Conservation (phyloP, 2,797 vertebrate species). For the Cercopithecus mitis region DNA sequence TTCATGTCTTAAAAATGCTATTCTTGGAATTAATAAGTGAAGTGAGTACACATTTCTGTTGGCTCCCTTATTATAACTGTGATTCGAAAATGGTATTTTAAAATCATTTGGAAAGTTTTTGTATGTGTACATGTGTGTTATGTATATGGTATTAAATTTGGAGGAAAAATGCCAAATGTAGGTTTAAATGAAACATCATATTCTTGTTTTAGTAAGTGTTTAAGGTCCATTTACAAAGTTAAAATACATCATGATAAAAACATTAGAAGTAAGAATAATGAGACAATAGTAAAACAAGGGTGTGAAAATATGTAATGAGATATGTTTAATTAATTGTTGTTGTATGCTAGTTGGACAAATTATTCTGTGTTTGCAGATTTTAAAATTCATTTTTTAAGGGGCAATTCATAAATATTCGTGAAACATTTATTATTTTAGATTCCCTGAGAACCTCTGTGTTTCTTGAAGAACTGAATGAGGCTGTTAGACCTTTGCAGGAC, state of each 20-base stretch:
- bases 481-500: constrained; percentile 87
- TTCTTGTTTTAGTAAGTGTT: constrained; percentile 7
- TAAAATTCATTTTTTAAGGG: constrained; percentile 44
- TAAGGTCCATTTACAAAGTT: constrained; percentile 15
- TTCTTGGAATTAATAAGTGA: constrained; percentile 48
- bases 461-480: constrained; percentile 88
- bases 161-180: constrained; percentile 31
- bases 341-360: not conserved
- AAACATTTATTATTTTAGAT: constrained; percentile 72
- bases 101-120: constrained; percentile 58
- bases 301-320: not conserved
- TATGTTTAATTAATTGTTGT: not conserved
- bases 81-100: constrained; percentile 34
- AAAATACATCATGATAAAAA: constrained; percentile 24
- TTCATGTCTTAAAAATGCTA: not conserved
- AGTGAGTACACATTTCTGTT: not conserved
- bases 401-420: constrained; percentile 19
- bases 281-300: not conserved
- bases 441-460: constrained; percentile 85
- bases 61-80: not conserved
- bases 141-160: constrained; percentile 10
- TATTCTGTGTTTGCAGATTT: constrained; percentile 47
- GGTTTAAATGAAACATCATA: constrained; percentile 31
- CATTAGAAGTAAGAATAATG: constrained; percentile 27
- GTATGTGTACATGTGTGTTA: not conserved